Evolutionary conservation across 1,140 invertebrate species (phyloP), one percentile per base, ranked within the genome.

Genomic region (Drosophila takahashii): DNA sequence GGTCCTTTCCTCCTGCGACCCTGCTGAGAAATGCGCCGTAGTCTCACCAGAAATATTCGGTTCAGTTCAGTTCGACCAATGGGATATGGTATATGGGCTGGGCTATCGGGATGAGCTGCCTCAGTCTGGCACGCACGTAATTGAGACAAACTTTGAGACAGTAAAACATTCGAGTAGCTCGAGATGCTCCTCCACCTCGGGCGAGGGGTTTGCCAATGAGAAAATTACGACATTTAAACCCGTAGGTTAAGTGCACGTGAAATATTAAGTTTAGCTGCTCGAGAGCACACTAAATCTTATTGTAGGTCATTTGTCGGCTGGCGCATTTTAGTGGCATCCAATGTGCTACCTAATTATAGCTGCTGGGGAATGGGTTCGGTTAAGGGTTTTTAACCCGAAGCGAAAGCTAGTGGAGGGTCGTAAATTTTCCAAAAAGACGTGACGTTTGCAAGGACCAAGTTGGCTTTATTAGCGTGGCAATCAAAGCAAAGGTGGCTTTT

Each of bases 271-370:
- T 87, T 76, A 86, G 83, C 78, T 87, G 83, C 83, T 81, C 81
- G 74, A 75, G 83, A 87, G 81, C 69, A 64, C 83, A 85, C 61
- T 86, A 86, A 86, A 86, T 86, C 81, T 86, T 87, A 85, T 86
- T 78, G 81, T 81, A 59, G 74, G 74, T 74, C 81, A 86, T 85
- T 84, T 77, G 73, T 81, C 97, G 50, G 50, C 67, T 62, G 58
- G 13, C 70, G 58, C 16, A 62, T 51, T 53, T 53, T 13, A n/a
- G 36, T 50, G 48, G 48, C 44, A 29, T 36, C 37, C 37, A 32
- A 41, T 41, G 37, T 42, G 37, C 42, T 8, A 50, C 50, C 72
- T 75, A 75, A 75, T 75, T 75, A 75, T 65, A 16, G 72, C 69
- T 11, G n/a, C 4, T 11, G 2, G 16, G 44, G 47, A 65, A 15